Conservation (phyloP, 2,888 invertebrate species). For the Perizoma flavofasciatum region DNA sequence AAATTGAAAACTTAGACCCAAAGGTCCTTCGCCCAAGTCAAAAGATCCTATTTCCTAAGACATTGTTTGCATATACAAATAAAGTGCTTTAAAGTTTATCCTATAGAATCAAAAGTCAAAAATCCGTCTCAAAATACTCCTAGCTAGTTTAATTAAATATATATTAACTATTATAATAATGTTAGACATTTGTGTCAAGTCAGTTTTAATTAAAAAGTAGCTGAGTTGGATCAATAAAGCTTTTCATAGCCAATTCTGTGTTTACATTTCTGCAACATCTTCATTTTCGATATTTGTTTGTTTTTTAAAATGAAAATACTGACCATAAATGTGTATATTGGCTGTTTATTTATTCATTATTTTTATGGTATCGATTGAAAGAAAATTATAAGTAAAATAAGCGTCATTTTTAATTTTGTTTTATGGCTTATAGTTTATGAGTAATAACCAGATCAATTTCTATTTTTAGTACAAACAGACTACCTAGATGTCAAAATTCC, state of each 20-base stretch:
- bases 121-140: slow-evolving; percentile 37
- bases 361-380: too few relatives aligned
- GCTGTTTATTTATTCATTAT: too few relatives aligned
- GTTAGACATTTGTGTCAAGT: slow-evolving; percentile 9
- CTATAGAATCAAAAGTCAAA: slow-evolving; percentile 13
- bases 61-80: slow-evolving; percentile 16
- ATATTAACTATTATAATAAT: not conserved
- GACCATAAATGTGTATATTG: too few relatives aligned
- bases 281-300: too few relatives aligned
- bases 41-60: slow-evolving; percentile 17
- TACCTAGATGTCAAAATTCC: too few relatives aligned
- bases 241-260: slow-evolving; percentile 14
- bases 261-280: slow-evolving; percentile 1
- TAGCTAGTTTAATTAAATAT: slow-evolving; percentile 15
- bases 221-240: slow-evolving; percentile 28
- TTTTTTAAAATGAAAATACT: too few relatives aligned
- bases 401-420: too few relatives aligned
- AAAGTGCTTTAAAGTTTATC: slow-evolving; percentile 22
- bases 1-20: not conserved
- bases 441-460: too few relatives aligned
- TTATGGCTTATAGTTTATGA: too few relatives aligned
- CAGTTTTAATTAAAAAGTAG: slow-evolving; percentile 18
- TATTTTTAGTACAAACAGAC: too few relatives aligned
- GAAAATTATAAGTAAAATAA: too few relatives aligned
- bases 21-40: not conserved